A percentile compares a stretch with the other conserved stretches of the same genome.
These are phyloP conservation scores for Cryptomyrus ogoouensis DNA, from an alignment of 2,113 vertebrate genomes.

Conservation along the genomic window DNA sequence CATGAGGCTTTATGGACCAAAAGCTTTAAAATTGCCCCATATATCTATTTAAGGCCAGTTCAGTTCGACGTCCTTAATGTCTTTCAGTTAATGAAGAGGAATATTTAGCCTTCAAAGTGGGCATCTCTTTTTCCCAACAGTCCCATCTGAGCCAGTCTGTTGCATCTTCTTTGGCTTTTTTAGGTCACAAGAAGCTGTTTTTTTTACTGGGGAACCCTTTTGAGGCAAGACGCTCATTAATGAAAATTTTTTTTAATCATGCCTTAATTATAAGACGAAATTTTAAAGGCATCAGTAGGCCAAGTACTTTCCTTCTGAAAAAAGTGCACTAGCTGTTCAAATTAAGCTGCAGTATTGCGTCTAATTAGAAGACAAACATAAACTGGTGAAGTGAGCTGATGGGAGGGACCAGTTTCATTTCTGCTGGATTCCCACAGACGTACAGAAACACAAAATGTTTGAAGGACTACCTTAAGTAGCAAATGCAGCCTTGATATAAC, in stretches of 20 bases:
- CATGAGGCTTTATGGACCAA: slow-evolving; percentile 53
- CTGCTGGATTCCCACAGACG: neutral
- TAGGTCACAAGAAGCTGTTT: slow-evolving; percentile 32
- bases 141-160: slow-evolving; percentile 38
- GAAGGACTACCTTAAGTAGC: neutral
- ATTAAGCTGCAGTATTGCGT: neutral
- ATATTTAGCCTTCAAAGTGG: slow-evolving; percentile 64
- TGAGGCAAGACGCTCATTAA: slow-evolving; percentile 50
- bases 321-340: slow-evolving; percentile 21
- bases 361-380: neutral
- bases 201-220: slow-evolving; percentile 36
- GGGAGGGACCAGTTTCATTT: neutral
- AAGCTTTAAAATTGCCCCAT: slow-evolving; percentile 65
- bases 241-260: slow-evolving; percentile 55
- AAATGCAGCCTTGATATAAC: neutral
- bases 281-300: slow-evolving; percentile 36
- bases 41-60: slow-evolving; percentile 68
- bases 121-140: slow-evolving; percentile 49
- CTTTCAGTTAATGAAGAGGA: slow-evolving; percentile 61
- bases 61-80: slow-evolving; percentile 65
- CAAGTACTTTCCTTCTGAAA: slow-evolving; percentile 46
- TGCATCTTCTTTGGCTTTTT: slow-evolving; percentile 36
- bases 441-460: neutral
- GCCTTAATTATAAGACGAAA: slow-evolving; percentile 57
- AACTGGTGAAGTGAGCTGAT: neutral